phyloP scores from a whole-genome alignment of 2,113 vertebrate genomes.

The Megaptera novaeangliae region DNA sequence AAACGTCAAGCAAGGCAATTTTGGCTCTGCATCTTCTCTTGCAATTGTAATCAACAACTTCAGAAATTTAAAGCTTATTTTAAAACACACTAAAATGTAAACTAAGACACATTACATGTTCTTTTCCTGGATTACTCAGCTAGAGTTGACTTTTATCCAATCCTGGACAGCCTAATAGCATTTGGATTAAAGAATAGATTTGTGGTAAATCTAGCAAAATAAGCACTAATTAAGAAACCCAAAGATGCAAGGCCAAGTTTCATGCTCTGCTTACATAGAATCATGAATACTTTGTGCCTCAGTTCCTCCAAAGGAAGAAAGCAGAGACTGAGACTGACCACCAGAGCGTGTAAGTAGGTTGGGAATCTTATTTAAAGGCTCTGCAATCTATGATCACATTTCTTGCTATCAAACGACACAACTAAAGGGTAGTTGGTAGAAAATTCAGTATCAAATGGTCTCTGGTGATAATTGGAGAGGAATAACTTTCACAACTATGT shows the following conservation, averaged over 20 bases:
- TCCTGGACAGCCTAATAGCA: background rate
- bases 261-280: background rate
- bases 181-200: background rate
- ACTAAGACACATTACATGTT: background rate
- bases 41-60: background rate
- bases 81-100: slow-evolving; percentile 17
- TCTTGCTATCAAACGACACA: background rate
- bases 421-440: background rate
- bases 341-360: background rate
- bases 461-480: background rate
- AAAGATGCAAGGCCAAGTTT: background rate
- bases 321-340: background rate
- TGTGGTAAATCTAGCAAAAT: background rate
- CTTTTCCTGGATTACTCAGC: background rate
- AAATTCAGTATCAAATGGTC: background rate
- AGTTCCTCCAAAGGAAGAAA: background rate
- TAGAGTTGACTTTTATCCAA: background rate
- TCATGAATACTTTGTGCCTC: background rate
- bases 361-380: background rate
- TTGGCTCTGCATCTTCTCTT: background rate
- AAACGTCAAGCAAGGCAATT: background rate
- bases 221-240: background rate
- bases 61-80: background rate
- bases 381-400: background rate
- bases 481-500: background rate